Evolutionary conservation across 2,113 vertebrate genomes (phyloP), one percentile per base, ranked within the genome.

Genomic region (Epinephelus moara): DNA sequence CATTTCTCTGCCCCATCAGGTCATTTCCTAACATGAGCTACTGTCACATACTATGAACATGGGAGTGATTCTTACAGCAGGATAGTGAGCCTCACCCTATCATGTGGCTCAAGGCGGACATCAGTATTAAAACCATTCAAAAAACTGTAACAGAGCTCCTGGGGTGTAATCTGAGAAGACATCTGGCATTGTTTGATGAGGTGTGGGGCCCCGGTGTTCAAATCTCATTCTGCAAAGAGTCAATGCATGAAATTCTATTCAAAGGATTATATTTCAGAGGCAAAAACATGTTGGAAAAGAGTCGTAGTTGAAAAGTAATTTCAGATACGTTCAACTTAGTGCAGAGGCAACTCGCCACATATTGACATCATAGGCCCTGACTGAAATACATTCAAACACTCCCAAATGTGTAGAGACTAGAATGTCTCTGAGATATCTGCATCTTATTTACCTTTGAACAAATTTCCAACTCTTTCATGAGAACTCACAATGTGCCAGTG

Each of bases 91-190:
- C 23, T 25, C 49, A 17, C 53, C 2, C 18, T 30, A n/a, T 18
- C 15, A 25, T 25, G 7, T 15, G 14, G 5, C 21, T 45, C 19
- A 27, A 60, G 40, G 7, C 6, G 0, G 37, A 61, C 27, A 14
- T 2, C 3, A 1, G 3, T 3, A 64, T 42, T 12, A 64, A 49
- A 72, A 55, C 21, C 59, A 71, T 61, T 68, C 75, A 82, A 4
- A 71, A 62, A 78, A 47, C 19, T 40, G 72, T 63, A 81, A n/a
- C 59, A 27, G 30, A 60, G 63, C 71, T 55, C 62, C n/a, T 0
- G 25, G 27, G 40, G 33, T 37, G 56, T 57, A 83, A 85, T 61
- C 49, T 63, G 72, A 88, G 59, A 87, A 3, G 70, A 49, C 0
- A 5, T 52, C 25, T 50, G 9, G 55, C 45, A 70, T 72, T 83